Evolutionary conservation across 2,113 vertebrate species (phyloP).

Genomic region (Cynopterus brachyotis): DNA sequence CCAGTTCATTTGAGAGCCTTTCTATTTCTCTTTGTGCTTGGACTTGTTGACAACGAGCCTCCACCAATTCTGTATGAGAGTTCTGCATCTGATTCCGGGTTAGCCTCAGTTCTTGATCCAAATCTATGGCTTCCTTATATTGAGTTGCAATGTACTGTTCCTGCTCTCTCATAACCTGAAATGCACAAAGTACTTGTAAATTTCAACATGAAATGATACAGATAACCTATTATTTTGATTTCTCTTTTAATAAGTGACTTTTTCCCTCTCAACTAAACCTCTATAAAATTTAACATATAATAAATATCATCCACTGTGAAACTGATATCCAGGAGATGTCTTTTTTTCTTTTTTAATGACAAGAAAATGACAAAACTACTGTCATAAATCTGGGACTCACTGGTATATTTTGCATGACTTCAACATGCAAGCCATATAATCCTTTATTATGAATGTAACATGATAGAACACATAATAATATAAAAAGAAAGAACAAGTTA

Average conservation of each 20-base stretch:
- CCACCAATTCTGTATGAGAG: constrained; percentile 80
- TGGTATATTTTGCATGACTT: constrained; percentile 1
- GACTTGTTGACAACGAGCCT: constrained; percentile 78
- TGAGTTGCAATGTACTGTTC: constrained; percentile 79
- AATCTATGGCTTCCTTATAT: constrained; percentile 81
- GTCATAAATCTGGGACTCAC: not conserved
- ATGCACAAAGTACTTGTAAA: constrained; percentile 43
- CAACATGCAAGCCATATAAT: constrained; percentile 2
- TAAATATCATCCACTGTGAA: not conserved
- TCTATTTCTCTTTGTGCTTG: constrained; percentile 81
- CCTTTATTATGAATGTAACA: constrained; percentile 31
- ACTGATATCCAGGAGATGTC: not conserved
- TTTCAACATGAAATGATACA: constrained; percentile 48
- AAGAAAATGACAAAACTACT: constrained; percentile 46
- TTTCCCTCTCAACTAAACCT: not conserved
- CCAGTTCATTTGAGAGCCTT: constrained; percentile 82
- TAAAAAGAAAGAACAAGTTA: constrained; percentile 17
- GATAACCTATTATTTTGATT: constrained; percentile 16
- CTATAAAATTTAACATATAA: constrained; percentile 23
- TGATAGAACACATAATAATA: constrained; percentile 17
- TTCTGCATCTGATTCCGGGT: constrained; percentile 84
- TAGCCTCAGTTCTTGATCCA: constrained; percentile 83
- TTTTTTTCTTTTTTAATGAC: not conserved
- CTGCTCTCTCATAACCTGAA: constrained; percentile 81
- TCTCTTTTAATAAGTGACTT: constrained; percentile 40